Evolutionary conservation across 2,797 vertebrate species (phyloP).

Genomic region (Manis crassicaudata): DNA sequence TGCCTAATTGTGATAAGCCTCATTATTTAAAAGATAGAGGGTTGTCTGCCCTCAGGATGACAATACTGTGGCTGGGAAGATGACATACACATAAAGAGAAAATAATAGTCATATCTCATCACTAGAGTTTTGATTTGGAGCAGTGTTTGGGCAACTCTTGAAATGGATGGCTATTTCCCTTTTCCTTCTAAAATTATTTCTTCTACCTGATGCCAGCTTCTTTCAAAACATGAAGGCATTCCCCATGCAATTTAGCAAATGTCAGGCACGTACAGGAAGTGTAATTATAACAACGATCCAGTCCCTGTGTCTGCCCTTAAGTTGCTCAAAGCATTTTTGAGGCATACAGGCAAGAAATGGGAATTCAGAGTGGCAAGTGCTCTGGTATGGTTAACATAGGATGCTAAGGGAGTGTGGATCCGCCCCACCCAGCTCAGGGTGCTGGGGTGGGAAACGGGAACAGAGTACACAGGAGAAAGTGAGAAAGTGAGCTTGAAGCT

Average conservation of each 20-base stretch:
- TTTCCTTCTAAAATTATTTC: not conserved
- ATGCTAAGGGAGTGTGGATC: no score
- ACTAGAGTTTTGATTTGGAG: not conserved
- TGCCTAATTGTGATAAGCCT: not conserved
- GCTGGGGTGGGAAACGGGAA: accelerated
- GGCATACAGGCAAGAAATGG: not conserved
- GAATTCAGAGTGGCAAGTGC: not conserved
- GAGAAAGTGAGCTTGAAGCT: not conserved
- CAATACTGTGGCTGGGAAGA: not conserved
- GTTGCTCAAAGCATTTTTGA: not conserved
- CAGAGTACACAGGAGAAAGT: not conserved
- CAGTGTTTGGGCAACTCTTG: not conserved
- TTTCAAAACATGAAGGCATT: not conserved
- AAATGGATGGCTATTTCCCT: not conserved
- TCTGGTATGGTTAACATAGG: not conserved
- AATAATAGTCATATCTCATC: no score
- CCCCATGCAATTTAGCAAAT: not conserved
- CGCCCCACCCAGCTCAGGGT: not conserved
- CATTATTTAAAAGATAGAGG: not conserved
- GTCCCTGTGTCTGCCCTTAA: not conserved
- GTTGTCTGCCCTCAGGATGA: no score
- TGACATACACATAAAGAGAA: not conserved
- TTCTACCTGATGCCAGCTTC: not conserved
- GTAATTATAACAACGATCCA: not conserved
- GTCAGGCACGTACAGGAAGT: not conserved